Percentiles rank a stretch among this genome's conserved stretches.
Evolutionary conservation across 2,797 vertebrate genomes (phyloP).

Genomic region (Channa striata): DNA sequence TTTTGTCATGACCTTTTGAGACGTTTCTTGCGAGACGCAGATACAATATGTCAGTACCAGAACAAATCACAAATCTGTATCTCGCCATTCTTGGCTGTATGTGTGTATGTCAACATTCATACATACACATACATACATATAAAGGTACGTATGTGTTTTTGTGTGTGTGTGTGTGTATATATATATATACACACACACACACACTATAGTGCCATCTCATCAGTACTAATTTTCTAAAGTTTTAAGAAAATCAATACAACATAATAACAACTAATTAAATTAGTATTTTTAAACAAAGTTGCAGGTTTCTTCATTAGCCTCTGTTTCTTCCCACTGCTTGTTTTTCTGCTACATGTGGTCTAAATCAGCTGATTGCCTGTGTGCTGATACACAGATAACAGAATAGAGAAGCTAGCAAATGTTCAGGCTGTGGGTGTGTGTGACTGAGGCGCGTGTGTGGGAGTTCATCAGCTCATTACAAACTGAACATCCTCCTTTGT

Average conservation of each 20-base stretch:
- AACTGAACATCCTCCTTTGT: constrained; percentile 67
- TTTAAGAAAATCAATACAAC: not conserved
- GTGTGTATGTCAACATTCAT: too few relatives aligned
- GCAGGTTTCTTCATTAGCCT: not conserved
- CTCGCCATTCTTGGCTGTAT: not conserved
- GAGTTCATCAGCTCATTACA: constrained; percentile 67
- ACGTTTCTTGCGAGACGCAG: constrained; percentile 24
- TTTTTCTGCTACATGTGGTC: constrained; percentile 16
- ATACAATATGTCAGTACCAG: constrained; percentile 24
- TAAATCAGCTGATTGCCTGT: constrained; percentile 34
- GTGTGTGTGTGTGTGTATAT: too few relatives aligned
- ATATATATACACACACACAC: too few relatives aligned
- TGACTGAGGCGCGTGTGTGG: constrained; percentile 49
- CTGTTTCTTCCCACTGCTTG: constrained; percentile 17
- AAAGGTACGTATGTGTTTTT: too few relatives aligned
- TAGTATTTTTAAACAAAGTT: constrained; percentile 2
- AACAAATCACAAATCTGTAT: constrained; percentile 21
- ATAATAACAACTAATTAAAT: not conserved
- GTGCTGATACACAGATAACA: constrained; percentile 19
- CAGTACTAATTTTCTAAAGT: not conserved
- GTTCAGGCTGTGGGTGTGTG: constrained; percentile 53
- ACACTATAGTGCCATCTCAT: not conserved
- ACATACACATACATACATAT: too few relatives aligned
- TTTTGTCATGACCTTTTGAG: constrained; percentile 52
- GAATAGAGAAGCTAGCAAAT: constrained; percentile 41